Percentiles rank a stretch among this genome's conserved stretches.
These are phyloP conservation scores for Sprattus sprattus DNA, from an alignment of 2,113 vertebrate genomes.

Conservation along the genomic window DNA sequence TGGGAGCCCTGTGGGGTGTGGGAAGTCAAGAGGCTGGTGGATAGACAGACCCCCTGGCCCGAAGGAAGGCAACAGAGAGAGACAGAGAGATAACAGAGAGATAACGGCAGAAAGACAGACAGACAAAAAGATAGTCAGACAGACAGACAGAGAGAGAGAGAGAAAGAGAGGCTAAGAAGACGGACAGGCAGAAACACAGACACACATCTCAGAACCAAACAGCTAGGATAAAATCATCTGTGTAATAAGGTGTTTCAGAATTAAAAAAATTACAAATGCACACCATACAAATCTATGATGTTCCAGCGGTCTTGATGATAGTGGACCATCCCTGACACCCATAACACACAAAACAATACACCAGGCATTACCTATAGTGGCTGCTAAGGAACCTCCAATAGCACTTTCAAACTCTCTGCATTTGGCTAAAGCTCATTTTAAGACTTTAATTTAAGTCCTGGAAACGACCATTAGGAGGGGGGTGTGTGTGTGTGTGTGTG, in stretches of 20 bases:
- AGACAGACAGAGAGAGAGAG: not conserved
- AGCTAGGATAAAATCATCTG: not conserved
- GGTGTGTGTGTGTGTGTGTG: too few species aligned
- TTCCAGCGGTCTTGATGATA: not conserved
- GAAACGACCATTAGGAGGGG: slow-evolving; percentile 36
- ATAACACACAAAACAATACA: not conserved
- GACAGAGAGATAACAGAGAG: not conserved
- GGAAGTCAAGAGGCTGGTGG: slow-evolving; percentile 27
- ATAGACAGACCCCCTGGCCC: slow-evolving; percentile 4
- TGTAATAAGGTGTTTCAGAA: not conserved
- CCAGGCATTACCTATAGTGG: not conserved
- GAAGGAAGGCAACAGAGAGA: not conserved
- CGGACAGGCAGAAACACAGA: not conserved
- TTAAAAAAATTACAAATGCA: not conserved
- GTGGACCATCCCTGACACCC: not conserved
- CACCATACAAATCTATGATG: not conserved
- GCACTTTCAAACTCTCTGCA: not conserved
- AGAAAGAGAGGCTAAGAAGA: not conserved
- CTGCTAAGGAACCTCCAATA: not conserved
- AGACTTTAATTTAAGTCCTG: slow-evolving; percentile 49
- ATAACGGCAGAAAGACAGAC: not conserved
- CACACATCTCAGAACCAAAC: not conserved
- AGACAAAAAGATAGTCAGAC: not conserved
- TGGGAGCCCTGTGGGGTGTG: slow-evolving; percentile 36
- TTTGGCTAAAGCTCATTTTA: slow-evolving; percentile 37